Evolutionary conservation across 2,113 vertebrate genomes (phyloP).

Genomic region (Hystrix cristata): DNA sequence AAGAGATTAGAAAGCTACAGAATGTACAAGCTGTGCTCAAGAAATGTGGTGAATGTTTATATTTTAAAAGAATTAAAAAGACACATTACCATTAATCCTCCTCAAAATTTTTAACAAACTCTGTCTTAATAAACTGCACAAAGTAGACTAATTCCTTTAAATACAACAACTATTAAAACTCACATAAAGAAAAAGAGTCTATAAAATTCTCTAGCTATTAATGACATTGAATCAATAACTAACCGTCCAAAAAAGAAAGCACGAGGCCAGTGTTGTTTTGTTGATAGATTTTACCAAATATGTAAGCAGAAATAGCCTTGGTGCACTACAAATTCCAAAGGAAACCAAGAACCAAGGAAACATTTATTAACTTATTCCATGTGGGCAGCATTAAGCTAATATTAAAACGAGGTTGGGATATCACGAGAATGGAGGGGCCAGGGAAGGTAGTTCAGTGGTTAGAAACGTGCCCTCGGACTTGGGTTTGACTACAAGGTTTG

Average conservation of each 20-base stretch:
- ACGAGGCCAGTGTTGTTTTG: not conserved
- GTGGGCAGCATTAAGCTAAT: not conserved
- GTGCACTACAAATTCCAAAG: not conserved
- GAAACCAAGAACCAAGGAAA: not conserved
- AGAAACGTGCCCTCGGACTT: too few species aligned
- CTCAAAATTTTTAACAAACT: not conserved
- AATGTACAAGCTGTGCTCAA: not conserved
- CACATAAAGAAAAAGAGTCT: not conserved
- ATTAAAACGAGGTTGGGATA: not conserved
- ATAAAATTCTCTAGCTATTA: not conserved
- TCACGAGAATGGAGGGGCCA: too few species aligned
- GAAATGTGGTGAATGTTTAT: not conserved
- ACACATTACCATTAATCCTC: not conserved
- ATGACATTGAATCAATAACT: not conserved
- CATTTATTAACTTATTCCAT: not conserved
- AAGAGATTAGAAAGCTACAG: not conserved
- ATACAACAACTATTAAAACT: not conserved
- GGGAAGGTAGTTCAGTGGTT: too few species aligned
- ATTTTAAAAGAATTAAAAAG: not conserved
- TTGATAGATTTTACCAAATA: not conserved
- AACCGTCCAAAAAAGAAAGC: not conserved
- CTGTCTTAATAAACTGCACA: not conserved
- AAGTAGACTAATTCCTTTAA: not conserved
- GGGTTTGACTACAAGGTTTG: not conserved
- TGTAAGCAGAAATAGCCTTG: not conserved